These are phyloP conservation scores for Caranx ignobilis DNA, from an alignment of 2,113 vertebrate species.

Conservation along the genomic window DNA sequence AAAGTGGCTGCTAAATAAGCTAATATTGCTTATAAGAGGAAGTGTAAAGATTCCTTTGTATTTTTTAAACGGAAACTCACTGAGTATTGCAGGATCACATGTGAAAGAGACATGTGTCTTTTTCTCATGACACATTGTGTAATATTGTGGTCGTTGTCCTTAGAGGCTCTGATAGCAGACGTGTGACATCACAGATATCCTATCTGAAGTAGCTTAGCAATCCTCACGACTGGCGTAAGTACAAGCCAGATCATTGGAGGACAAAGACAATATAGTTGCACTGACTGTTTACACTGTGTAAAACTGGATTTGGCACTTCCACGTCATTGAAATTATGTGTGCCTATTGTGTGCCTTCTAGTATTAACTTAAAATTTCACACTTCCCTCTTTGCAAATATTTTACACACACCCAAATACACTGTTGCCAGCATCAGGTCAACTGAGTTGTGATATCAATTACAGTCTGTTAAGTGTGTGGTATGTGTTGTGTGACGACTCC, in stretches of 20 bases:
- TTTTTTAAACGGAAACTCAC: not conserved
- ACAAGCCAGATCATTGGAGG: not conserved
- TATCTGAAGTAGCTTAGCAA: constrained; percentile 7
- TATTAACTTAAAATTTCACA: not conserved
- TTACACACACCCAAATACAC: not conserved
- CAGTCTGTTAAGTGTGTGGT: too few species aligned
- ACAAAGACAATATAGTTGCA: not conserved
- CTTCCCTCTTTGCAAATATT: not conserved
- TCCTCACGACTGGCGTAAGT: not conserved
- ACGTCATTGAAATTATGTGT: too few species aligned
- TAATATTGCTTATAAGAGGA: not conserved
- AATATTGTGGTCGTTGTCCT: constrained; percentile 21
- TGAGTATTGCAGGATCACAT: not conserved
- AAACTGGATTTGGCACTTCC: not conserved
- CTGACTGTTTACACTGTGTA: too few species aligned
- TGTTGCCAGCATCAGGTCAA: not conserved
- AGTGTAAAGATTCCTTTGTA: not conserved
- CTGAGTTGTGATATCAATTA: too few species aligned
- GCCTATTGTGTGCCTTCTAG: not conserved
- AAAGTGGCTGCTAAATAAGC: not conserved
- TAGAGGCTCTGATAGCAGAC: constrained; percentile 15
- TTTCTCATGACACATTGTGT: not conserved
- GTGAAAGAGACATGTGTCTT: not conserved
- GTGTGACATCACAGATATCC: constrained; percentile 25
- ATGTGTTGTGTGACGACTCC: too few species aligned